Evolutionary conservation across 2,797 vertebrate genomes (phyloP).

Genomic region (Cyclura pinguis): DNA sequence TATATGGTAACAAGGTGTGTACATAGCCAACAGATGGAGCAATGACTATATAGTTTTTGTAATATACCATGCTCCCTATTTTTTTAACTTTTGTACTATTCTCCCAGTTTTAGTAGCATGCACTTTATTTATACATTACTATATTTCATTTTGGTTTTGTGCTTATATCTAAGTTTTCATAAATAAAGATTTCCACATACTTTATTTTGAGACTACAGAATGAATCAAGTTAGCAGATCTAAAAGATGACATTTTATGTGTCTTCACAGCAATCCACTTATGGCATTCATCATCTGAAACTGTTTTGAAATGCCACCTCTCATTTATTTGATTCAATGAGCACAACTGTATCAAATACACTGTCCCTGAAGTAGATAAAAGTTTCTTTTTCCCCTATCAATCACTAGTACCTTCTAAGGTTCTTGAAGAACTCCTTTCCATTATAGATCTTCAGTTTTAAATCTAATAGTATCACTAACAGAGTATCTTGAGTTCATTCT

Average conservation of each 20-base stretch:
- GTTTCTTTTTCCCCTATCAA: constrained; percentile 36
- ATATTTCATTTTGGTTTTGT: constrained; percentile 61
- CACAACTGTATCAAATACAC: constrained; percentile 61
- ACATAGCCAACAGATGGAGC: neutral
- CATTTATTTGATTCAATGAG: constrained; percentile 66
- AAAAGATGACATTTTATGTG: constrained; percentile 63
- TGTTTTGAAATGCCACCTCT: constrained; percentile 65
- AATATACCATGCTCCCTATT: constrained; percentile 44
- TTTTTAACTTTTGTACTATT: constrained; percentile 19
- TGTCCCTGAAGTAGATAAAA: constrained; percentile 58
- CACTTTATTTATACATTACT: constrained; percentile 47
- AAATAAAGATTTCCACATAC: constrained; percentile 64
- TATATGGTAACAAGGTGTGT: constrained; percentile 1
- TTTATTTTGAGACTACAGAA: constrained; percentile 71
- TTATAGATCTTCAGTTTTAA: constrained; percentile 14
- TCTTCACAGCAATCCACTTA: constrained; percentile 62
- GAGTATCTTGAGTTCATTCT: neutral
- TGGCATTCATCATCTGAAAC: constrained; percentile 63
- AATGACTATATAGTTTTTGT: constrained; percentile 25
- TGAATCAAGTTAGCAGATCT: constrained; percentile 61
- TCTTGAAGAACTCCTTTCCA: constrained; percentile 28
- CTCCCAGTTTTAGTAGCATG: constrained; percentile 46
- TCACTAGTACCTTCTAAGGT: constrained; percentile 24
- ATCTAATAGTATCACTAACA: neutral
- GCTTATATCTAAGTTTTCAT: constrained; percentile 56